phyloP scores from a whole-genome alignment of 1,140 invertebrate species.

The Hylaeus volcanicus region DNA sequence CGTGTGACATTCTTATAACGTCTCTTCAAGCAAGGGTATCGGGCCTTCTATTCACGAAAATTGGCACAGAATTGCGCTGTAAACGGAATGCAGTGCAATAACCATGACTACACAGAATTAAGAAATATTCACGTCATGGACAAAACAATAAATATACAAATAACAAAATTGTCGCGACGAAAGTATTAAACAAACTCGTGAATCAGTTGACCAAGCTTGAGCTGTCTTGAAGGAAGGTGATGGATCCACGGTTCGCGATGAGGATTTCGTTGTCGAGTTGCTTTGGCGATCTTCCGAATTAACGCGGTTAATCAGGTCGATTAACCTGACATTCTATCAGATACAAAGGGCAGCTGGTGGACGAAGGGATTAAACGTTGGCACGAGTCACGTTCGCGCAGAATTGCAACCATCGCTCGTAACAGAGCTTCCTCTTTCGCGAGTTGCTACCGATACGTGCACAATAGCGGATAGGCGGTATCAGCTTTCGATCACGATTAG shows the following conservation, averaged over 20 bases:
- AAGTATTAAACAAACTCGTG: too few species aligned
- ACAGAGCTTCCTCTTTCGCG: conserved; percentile 40
- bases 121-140: too few species aligned
- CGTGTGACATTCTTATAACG: too few species aligned
- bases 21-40: too few species aligned
- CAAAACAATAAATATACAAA: too few species aligned
- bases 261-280: background rate
- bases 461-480: conserved; percentile 4
- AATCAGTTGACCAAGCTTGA: too few species aligned
- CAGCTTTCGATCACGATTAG: conserved; percentile 56
- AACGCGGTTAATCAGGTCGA: conserved; percentile 21
- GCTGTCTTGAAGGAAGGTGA: background rate
- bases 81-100: too few species aligned
- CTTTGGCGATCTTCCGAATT: conserved; percentile 3
- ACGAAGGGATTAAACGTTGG: conserved; percentile 25
- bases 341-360: background rate
- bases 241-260: background rate
- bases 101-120: too few species aligned
- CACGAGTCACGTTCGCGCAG: conserved; percentile 4
- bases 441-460: conserved; percentile 30
- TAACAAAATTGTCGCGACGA: too few species aligned
- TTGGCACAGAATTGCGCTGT: too few species aligned
- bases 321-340: conserved; percentile 16
- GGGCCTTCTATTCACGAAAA: too few species aligned
- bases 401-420: conserved; percentile 52